Evolutionary conservation across 2,888 invertebrate genomes (phyloP).

Genomic region (Sabatieria punctata): DNA sequence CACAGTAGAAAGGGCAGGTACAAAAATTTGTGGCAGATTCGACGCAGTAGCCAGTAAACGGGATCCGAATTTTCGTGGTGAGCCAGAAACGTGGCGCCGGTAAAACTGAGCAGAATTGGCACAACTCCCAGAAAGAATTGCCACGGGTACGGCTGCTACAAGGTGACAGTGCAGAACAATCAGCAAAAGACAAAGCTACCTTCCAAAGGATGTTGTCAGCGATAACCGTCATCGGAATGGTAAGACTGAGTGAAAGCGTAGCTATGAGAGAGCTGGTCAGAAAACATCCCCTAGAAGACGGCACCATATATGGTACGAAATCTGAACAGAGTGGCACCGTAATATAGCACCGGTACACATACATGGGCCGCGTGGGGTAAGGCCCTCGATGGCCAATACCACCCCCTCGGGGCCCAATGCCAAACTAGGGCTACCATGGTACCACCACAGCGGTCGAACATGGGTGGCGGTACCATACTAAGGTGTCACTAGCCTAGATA

Average conservation of each 20-base stretch:
- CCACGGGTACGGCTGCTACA: constrained; percentile 38
- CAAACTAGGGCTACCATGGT: no score
- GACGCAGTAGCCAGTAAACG: constrained; percentile 36
- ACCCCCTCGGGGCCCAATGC: background rate
- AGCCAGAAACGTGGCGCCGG: constrained; percentile 50
- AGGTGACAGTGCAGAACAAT: background rate
- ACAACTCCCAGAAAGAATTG: constrained; percentile 59
- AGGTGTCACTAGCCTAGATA: no score
- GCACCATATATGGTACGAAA: no score
- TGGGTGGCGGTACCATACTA: background rate
- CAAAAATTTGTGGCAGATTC: constrained; percentile 28
- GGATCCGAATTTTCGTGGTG: constrained; percentile 70
- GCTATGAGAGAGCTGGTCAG: constrained; percentile 77
- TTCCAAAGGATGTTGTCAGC: constrained; percentile 58
- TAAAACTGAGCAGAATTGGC: constrained; percentile 57
- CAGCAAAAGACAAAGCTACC: constrained; percentile 30
- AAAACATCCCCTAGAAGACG: constrained; percentile 72
- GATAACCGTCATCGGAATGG: constrained; percentile 70
- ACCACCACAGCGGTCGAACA: no score
- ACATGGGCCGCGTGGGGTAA: no score
- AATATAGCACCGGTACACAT: no score
- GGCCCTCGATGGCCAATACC: no score
- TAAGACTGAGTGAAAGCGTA: constrained; percentile 63
- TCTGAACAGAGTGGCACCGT: no score
- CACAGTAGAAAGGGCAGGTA: no score